Percentiles rank a stretch among this genome's conserved stretches.
Evolutionary conservation across 30 jellyfish, hydroid and myxozoan species (phyloP).

Genomic region (Aurelia sp.): DNA sequence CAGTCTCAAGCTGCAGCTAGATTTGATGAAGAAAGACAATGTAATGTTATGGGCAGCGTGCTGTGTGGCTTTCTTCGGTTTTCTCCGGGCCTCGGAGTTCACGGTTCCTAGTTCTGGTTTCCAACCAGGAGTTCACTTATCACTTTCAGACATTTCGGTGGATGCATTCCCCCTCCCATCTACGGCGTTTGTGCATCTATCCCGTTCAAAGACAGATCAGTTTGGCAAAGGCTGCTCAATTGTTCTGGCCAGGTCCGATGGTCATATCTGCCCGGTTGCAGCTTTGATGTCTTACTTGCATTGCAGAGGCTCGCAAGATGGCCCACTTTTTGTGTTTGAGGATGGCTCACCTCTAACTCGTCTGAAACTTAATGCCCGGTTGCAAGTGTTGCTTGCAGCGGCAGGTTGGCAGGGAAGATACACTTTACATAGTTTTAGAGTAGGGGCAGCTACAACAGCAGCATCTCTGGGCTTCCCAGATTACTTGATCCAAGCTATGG

Average conservation of each 20-base stretch:
- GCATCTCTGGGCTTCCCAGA: conserved; percentile 49
- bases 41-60: conserved; percentile 27
- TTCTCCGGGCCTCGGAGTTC: conserved; percentile 25
- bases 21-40: background rate
- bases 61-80: conserved; percentile 25
- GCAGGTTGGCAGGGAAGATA: conserved; percentile 2
- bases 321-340: conserved; percentile 2
- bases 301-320: background rate
- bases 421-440: conserved; percentile 15
- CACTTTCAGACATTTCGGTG: background rate
- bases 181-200: background rate
- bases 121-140: background rate
- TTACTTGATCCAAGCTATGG: conserved; percentile 9
- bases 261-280: too few relatives aligned
- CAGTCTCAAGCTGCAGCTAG: background rate
- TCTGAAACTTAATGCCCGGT: background rate
- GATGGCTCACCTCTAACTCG: conserved; percentile 5
- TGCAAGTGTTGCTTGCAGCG: background rate
- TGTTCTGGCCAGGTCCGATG: too few relatives aligned
- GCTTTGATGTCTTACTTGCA: too few relatives aligned
- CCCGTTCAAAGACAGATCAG: conserved; percentile 37
- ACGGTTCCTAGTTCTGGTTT: background rate
- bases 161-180: background rate
- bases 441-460: conserved; percentile 40
- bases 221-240: background rate